Evolutionary conservation across 2,797 vertebrate species (phyloP).

Genomic region (Sitta carolinensis): DNA sequence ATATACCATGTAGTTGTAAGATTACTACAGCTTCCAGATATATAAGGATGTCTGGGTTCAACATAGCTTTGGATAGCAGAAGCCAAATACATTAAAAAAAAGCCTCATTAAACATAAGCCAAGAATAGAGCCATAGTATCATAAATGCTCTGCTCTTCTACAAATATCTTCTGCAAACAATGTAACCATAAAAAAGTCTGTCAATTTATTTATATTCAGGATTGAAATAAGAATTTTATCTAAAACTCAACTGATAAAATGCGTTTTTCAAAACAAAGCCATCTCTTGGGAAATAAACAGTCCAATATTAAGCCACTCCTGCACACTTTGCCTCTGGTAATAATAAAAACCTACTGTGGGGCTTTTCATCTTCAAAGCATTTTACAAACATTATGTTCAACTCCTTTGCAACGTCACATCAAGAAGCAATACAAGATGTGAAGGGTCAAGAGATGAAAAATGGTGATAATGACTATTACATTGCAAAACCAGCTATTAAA

Average conservation of each 20-base stretch:
- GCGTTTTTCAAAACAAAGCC: slow-evolving; percentile 19
- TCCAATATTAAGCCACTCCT: slow-evolving; percentile 7
- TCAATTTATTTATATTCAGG: neutral
- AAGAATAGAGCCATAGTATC: neutral
- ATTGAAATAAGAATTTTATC: neutral
- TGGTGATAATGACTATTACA: neutral
- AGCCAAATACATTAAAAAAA: neutral
- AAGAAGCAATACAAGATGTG: neutral
- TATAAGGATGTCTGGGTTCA: neutral
- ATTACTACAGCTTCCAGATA: neutral
- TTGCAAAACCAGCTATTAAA: slow-evolving; percentile 16
- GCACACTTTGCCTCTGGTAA: slow-evolving; percentile 40
- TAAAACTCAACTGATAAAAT: neutral
- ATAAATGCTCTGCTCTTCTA: neutral
- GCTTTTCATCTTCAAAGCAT: slow-evolving; percentile 53
- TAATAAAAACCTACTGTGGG: slow-evolving; percentile 41
- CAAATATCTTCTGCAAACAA: neutral
- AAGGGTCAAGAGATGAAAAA: slow-evolving; percentile 35
- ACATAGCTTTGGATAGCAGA: neutral
- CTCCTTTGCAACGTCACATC: slow-evolving; percentile 21
- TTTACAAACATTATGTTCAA: slow-evolving; percentile 12
- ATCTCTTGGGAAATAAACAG: slow-evolving; percentile 43
- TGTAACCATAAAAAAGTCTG: neutral
- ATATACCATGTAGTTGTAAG: neutral
- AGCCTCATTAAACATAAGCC: neutral